Percentiles rank a stretch among this genome's conserved stretches.
These are phyloP conservation scores for Calyptommatus sinebrachiatus DNA, from an alignment of 2,113 vertebrate genomes.

Conservation along the genomic window DNA sequence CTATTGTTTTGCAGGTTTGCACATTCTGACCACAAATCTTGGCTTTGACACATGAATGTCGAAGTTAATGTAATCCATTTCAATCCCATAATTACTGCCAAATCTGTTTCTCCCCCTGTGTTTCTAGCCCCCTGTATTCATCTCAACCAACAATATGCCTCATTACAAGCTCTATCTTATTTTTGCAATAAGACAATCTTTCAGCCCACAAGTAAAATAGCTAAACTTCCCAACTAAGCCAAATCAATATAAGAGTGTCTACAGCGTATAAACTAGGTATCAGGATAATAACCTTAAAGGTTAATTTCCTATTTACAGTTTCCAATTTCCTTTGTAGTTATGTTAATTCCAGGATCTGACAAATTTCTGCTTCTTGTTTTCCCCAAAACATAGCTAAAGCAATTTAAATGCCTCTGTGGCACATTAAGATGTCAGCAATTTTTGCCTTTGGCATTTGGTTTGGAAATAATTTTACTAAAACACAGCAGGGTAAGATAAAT, in stretches of 20 bases:
- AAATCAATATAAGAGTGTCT: not conserved
- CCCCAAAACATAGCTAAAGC: constrained; percentile 34
- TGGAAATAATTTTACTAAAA: constrained; percentile 33
- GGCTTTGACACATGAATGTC: constrained; percentile 1
- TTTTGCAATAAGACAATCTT: not conserved
- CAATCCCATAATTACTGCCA: constrained; percentile 22
- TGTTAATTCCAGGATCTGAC: constrained; percentile 45
- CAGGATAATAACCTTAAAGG: constrained; percentile 6
- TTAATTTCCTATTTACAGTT: constrained; percentile 33
- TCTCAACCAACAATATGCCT: constrained; percentile 6
- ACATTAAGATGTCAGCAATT: constrained; percentile 37
- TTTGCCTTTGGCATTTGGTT: constrained; percentile 28
- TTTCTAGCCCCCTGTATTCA: constrained; percentile 13
- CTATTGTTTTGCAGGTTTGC: constrained; percentile 9
- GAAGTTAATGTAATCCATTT: constrained; percentile 18
- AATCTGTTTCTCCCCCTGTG: constrained; percentile 4
- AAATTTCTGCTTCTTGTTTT: constrained; percentile 35
- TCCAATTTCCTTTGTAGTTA: constrained; percentile 39
- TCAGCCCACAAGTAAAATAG: constrained; percentile 12
- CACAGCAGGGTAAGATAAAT: constrained; percentile 28
- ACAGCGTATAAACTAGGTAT: constrained; percentile 1
- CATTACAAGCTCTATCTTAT: not conserved
- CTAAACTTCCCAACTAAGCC: not conserved
- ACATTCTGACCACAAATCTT: constrained; percentile 5
- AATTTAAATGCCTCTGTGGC: constrained; percentile 42